Percentiles rank a stretch among this genome's conserved stretches.
phyloP scores from a whole-genome alignment of 2,113 vertebrate species.

The Ranitomeya imitator region DNA sequence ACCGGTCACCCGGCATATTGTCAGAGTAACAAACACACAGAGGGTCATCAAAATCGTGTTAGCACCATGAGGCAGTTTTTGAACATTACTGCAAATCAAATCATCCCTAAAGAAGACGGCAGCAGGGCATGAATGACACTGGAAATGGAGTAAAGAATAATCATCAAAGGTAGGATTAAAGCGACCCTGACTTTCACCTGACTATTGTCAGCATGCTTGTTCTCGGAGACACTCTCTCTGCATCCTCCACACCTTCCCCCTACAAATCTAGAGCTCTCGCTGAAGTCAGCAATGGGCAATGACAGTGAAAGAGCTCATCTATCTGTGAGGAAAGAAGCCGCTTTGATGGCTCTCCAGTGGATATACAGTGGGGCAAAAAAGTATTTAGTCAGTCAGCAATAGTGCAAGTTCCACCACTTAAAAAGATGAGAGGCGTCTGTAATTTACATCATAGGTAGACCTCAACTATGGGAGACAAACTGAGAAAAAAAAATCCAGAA shows the following conservation, averaged over 20 bases:
- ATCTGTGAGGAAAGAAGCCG: slow-evolving; percentile 76
- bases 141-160: slow-evolving; percentile 63
- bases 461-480: too few species aligned
- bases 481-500: too few species aligned
- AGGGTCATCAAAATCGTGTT: slow-evolving; percentile 86
- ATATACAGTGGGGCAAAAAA: too few species aligned
- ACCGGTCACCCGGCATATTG: slow-evolving; percentile 81
- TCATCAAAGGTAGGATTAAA: slow-evolving; percentile 74
- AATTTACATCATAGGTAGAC: too few species aligned
- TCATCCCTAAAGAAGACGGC: slow-evolving; percentile 80
- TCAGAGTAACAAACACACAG: slow-evolving; percentile 78
- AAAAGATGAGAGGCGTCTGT: too few species aligned
- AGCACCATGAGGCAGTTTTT: slow-evolving; percentile 86
- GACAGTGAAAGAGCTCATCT: slow-evolving; percentile 77
- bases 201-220: slow-evolving; percentile 16
- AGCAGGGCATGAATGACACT: slow-evolving; percentile 62
- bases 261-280: not conserved
- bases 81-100: slow-evolving; percentile 86
- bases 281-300: slow-evolving; percentile 62
- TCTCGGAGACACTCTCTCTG: slow-evolving; percentile 60
- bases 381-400: too few species aligned
- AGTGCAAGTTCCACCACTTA: too few species aligned
- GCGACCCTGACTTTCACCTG: slow-evolving; percentile 69
- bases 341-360: slow-evolving; percentile 80
- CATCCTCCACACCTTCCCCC: not conserved